Evolutionary conservation across 2,113 vertebrate genomes (phyloP).

Genomic region (Petrocephalus microphthalmus): DNA sequence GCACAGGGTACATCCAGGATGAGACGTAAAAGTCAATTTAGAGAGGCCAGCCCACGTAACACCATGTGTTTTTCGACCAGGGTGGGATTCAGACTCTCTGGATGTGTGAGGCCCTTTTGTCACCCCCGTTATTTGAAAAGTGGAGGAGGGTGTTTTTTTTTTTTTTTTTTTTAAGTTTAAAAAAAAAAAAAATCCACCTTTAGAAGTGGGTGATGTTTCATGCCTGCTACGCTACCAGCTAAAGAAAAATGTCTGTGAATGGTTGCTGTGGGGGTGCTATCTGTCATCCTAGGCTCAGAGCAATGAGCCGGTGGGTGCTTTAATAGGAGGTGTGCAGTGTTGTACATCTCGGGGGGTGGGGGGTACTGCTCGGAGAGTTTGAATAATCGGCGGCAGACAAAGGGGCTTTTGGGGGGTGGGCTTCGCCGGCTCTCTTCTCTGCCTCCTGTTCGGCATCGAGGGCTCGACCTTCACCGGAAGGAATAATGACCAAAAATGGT

Average conservation of each 20-base stretch:
- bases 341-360: neutral
- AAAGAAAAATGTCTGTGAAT: neutral
- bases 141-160: neutral
- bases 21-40: neutral
- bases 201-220: neutral
- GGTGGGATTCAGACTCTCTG: neutral
- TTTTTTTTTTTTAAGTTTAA: neutral
- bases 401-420: conserved; percentile 26
- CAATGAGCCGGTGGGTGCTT: neutral
- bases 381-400: conserved; percentile 28
- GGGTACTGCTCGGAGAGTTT: neutral
- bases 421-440: conserved; percentile 32
- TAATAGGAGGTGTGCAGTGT: neutral
- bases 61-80: neutral
- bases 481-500: neutral
- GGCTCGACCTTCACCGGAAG: neutral
- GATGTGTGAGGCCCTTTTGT: neutral
- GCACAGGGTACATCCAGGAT: neutral
- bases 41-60: neutral
- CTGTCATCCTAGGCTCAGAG: neutral
- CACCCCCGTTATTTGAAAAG: neutral
- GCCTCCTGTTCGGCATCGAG: conserved; percentile 27
- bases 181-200: neutral
- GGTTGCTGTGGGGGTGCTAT: neutral
- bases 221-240: neutral